phyloP scores from a whole-genome alignment of 1,140 invertebrate species.

The Anoplolepis gracilipes region DNA sequence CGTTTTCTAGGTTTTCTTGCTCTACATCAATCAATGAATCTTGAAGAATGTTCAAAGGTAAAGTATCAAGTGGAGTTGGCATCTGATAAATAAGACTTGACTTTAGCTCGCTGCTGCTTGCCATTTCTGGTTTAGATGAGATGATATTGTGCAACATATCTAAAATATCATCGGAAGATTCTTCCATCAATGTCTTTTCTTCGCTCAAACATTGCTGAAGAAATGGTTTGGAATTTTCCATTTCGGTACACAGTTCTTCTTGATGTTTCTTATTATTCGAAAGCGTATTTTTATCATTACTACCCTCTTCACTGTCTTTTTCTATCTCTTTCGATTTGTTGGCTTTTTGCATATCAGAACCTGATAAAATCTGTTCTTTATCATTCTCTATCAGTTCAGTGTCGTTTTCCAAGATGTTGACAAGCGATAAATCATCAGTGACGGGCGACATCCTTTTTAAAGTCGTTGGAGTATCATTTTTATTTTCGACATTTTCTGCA shows the following conservation, averaged over 20 bases:
- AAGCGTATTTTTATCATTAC: conserved; percentile 14
- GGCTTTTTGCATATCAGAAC: conserved; percentile 67
- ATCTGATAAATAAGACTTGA: conserved; percentile 82
- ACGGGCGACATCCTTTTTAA: conserved; percentile 83
- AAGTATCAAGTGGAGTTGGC: conserved; percentile 81
- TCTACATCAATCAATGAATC: conserved; percentile 82
- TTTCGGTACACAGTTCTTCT: conserved; percentile 68
- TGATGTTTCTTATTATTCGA: conserved; percentile 62
- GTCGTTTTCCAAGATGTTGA: conserved; percentile 84
- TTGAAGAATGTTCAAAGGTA: conserved; percentile 83
- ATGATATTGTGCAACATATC: conserved; percentile 90
- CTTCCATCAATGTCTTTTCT: conserved; percentile 81
- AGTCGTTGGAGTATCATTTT: conserved; percentile 69
- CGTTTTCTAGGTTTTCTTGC: conserved; percentile 74
- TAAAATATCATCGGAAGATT: conserved; percentile 89
- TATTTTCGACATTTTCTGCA: conserved; percentile 80
- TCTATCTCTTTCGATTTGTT: conserved; percentile 74
- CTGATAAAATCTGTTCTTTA: conserved; percentile 69
- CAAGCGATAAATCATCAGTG: conserved; percentile 82
- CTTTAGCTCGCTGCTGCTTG: conserved; percentile 78
- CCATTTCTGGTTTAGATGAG: conserved; percentile 84
- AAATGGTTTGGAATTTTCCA: conserved; percentile 71
- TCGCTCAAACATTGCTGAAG: conserved; percentile 65
- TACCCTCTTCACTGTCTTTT: conserved; percentile 22
- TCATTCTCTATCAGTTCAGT: conserved; percentile 77